Evolutionary conservation across 2,113 vertebrate species (phyloP).

Genomic region (Daboia siamensis): DNA sequence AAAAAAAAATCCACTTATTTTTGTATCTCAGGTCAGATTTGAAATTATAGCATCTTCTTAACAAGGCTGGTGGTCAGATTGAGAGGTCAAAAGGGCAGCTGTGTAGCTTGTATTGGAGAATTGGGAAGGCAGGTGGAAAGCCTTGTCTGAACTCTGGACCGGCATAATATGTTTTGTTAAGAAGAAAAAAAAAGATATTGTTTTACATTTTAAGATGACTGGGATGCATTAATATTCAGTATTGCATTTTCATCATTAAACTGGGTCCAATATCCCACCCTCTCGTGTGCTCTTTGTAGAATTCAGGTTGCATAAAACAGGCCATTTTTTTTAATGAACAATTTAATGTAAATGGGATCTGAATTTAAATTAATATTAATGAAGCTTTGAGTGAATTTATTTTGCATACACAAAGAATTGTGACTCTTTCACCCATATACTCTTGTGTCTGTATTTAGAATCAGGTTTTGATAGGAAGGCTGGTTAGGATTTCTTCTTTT

Average conservation of each 20-base stretch:
- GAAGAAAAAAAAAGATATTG: conserved; percentile 36
- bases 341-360: conserved; percentile 84
- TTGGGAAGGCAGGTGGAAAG: not conserved
- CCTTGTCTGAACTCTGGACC: conserved; percentile 44
- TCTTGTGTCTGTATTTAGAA: conserved; percentile 72
- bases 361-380: conserved; percentile 89
- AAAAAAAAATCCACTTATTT: fast-evolving
- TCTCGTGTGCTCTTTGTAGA: conserved; percentile 75
- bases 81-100: conserved; percentile 44
- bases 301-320: conserved; percentile 83
- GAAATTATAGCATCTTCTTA: conserved; percentile 2
- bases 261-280: conserved; percentile 66
- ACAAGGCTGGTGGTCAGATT: not conserved
- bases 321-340: conserved; percentile 84
- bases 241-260: conserved; percentile 68
- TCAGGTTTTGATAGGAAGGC: conserved; percentile 62
- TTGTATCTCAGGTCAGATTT: not conserved
- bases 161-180: not conserved
- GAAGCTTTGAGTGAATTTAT: conserved; percentile 83
- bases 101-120: not conserved
- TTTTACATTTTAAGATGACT: conserved; percentile 54
- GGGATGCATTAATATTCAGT: conserved; percentile 68
- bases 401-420: conserved; percentile 84
- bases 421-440: conserved; percentile 72
- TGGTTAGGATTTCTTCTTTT: conserved; percentile 56